A percentile compares a stretch with the other conserved stretches of the same genome.
Conservation (phyloP, 2,797 vertebrate species). For the Micrastur ruficollis region DNA sequence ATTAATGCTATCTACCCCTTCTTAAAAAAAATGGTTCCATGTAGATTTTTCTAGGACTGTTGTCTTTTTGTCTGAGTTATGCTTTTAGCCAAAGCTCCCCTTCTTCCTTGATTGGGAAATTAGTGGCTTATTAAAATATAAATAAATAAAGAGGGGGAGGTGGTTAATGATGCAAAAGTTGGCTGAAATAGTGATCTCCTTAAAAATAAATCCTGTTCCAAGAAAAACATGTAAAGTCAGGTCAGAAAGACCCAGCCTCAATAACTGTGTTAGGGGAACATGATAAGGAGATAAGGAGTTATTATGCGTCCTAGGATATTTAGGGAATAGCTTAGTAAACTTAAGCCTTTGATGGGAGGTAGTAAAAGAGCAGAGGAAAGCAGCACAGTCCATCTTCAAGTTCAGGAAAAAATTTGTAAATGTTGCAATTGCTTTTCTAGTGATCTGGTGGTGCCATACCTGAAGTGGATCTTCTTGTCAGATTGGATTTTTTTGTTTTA, state of each 20-base stretch:
- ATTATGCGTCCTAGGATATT: background rate
- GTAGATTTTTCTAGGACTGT: background rate
- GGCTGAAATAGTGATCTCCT: slow-evolving; percentile 42
- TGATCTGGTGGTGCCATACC: background rate
- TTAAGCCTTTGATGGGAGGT: background rate
- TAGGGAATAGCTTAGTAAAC: background rate
- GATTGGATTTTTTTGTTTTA: background rate
- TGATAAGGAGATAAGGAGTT: slow-evolving; percentile 5
- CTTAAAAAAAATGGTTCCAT: background rate
- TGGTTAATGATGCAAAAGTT: slow-evolving; percentile 56
- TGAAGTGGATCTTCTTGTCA: background rate
- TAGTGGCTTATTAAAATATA: slow-evolving; percentile 49
- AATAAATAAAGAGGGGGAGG: slow-evolving; percentile 48
- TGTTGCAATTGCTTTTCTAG: background rate
- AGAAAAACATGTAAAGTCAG: slow-evolving; percentile 30
- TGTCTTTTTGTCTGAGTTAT: background rate
- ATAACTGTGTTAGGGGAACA: background rate
- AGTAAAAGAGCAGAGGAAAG: background rate
- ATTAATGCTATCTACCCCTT: background rate
- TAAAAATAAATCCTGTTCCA: slow-evolving; percentile 41
- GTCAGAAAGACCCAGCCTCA: slow-evolving; percentile 45
- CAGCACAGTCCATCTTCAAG: background rate
- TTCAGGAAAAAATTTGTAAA: background rate
- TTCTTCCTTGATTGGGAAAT: slow-evolving; percentile 48
- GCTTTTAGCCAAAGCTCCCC: slow-evolving; percentile 8